Evolutionary conservation across 2,113 vertebrate genomes (phyloP).

Genomic region (Noctilio leporinus): DNA sequence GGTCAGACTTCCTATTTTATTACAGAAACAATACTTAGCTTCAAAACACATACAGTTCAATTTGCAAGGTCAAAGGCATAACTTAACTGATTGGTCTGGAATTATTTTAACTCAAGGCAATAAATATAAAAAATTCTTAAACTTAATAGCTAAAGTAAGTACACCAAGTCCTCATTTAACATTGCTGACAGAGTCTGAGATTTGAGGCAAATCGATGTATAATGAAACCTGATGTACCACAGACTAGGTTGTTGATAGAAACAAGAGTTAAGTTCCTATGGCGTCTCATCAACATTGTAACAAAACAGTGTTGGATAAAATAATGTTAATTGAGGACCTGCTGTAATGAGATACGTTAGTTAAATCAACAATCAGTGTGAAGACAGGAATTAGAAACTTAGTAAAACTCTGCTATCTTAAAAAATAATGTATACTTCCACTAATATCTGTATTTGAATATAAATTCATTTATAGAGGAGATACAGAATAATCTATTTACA

Average conservation of each 20-base stretch:
- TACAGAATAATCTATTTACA: neutral
- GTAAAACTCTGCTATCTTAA: neutral
- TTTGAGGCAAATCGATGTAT: neutral
- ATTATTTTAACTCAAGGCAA: slow-evolving; percentile 2
- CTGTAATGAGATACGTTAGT: neutral
- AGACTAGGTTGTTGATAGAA: neutral
- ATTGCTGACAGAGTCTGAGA: neutral
- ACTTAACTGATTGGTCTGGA: neutral
- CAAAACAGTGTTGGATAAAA: neutral
- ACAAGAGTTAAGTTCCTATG: neutral
- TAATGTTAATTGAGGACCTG: neutral
- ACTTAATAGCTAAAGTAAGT: neutral
- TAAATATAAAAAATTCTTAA: slow-evolving; percentile 17
- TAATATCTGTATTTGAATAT: neutral
- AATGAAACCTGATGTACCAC: neutral
- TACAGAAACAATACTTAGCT: neutral
- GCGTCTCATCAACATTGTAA: neutral
- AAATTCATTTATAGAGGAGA: neutral
- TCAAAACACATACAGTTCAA: neutral
- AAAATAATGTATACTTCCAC: neutral
- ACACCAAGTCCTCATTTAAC: neutral
- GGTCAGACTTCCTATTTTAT: neutral
- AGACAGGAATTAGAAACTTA: slow-evolving; percentile 8
- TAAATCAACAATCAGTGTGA: neutral
- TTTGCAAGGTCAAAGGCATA: neutral